A percentile compares a stretch with the other conserved stretches of the same genome.
These are phyloP conservation scores for Porphyrio hochstetteri DNA, from an alignment of 2,113 vertebrate species.

Conservation along the genomic window DNA sequence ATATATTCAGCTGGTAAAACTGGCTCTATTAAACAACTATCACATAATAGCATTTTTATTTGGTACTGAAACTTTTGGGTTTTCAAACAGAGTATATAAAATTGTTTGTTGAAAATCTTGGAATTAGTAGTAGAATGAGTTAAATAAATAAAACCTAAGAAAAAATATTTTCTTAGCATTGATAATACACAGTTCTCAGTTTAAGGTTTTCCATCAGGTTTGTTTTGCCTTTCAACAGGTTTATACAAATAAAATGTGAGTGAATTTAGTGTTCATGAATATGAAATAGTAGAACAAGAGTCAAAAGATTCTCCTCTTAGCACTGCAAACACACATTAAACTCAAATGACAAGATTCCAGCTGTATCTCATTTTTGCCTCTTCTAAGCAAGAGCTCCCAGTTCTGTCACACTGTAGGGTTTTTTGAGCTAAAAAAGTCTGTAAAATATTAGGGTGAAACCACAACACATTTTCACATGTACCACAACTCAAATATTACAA, in stretches of 20 bases:
- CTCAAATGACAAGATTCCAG: background rate
- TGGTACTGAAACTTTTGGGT: background rate
- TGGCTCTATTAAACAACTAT: background rate
- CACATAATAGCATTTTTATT: conserved; percentile 44
- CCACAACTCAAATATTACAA: background rate
- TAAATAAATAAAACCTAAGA: conserved; percentile 17
- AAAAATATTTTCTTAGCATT: conserved; percentile 18
- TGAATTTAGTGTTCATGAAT: conserved; percentile 32
- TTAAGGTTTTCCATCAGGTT: conserved; percentile 7
- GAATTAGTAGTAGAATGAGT: background rate
- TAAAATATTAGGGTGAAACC: background rate
- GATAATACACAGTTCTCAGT: background rate
- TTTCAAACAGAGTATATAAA: background rate
- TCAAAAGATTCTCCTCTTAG: background rate
- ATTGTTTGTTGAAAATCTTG: conserved; percentile 31
- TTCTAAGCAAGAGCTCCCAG: background rate
- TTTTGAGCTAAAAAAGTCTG: background rate
- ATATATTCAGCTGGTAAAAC: conserved; percentile 45
- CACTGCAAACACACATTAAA: background rate
- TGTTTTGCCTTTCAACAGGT: conserved; percentile 36
- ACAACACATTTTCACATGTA: background rate
- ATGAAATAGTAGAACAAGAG: background rate
- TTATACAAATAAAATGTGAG: background rate
- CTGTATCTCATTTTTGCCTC: background rate
- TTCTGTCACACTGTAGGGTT: background rate